Base-by-base conservation (phyloP, 2,888 invertebrate species). In the Lacanobia wlatinum region DNA sequence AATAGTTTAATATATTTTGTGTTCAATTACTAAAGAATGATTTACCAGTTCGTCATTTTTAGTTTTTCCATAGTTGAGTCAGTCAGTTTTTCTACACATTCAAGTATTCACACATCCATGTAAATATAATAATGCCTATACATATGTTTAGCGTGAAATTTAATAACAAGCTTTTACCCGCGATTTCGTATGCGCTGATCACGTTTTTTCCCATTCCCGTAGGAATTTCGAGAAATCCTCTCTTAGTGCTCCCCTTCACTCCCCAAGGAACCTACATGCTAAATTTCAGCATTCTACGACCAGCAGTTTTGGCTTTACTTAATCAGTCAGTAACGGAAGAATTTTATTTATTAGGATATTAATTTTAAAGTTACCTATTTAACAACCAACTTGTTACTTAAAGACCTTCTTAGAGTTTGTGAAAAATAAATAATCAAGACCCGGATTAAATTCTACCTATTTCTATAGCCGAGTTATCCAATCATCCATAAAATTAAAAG, bases 401-500 rank as follows among this genome's bases (percentile, higher is more conserved):
- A 18, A 16, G 16, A 48, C 18, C 48, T 48, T 55, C 14, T n/a
- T 58, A 18, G 14, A 23, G 16, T 60, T 46, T 59, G 21, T 43
- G 28, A 52, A 18, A 34, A 34, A 55, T 48, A 12, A 56, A 16
- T 50, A 76, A 58, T 65, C 68, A 66, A 73, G 73, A 69, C 69
- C 53, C 55, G 60, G 55, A 80, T 70, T 67, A 38, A 8, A 66
- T 52, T 50, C n/a, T 43, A 56, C 16, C 38, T 62, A 65, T 63
- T 66, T 66, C 59, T 52, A 40, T 60, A 59, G 73, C 68, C 50
- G 34, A 65, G 28, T 48, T 62, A 60, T 16, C 48, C 23, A 64
- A 21, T 81, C 81, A 66, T 43, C 65, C 66, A 56, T 66, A 38
- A 67, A 80, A 78, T 81, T 69, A 69, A 40, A 76, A 77, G n/a